Conservation (phyloP, 2,797 vertebrate species). For the Muscicapa comitata region DNA sequence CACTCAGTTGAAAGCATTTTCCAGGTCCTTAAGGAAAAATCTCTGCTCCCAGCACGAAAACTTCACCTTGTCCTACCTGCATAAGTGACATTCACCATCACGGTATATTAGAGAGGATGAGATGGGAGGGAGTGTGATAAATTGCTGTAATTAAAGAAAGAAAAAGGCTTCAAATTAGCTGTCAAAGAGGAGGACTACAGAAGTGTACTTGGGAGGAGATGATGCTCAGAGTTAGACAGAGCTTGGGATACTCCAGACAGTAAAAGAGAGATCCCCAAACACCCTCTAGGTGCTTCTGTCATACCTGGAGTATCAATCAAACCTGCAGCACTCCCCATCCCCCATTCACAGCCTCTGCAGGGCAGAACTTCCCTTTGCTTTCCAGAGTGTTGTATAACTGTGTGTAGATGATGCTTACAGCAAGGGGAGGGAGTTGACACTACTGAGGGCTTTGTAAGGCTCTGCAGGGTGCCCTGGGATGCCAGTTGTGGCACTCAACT, state of each 20-base stretch:
- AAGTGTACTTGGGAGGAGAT: not conserved
- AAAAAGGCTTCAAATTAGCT: slow-evolving; percentile 2
- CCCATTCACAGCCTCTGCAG: not conserved
- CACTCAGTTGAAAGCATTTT: not conserved
- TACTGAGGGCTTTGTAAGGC: not conserved
- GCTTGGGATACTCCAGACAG: not conserved
- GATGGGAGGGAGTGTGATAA: not conserved
- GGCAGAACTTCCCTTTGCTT: not conserved
- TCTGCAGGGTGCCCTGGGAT: not conserved
- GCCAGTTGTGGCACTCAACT: not conserved
- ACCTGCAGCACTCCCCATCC: not conserved
- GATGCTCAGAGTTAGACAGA: not conserved
- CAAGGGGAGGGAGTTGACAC: not conserved
- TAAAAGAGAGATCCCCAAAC: not conserved
- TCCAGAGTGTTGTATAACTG: not conserved
- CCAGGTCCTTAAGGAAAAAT: not conserved
- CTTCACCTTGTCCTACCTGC: slow-evolving; percentile 19
- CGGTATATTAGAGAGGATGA: not conserved
- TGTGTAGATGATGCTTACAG: not conserved
- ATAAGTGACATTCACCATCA: not conserved
- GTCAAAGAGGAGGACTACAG: not conserved
- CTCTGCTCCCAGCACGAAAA: not conserved
- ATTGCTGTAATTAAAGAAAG: not conserved
- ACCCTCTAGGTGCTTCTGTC: not conserved
- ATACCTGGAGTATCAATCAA: not conserved